Conservation (phyloP, 1,140 invertebrate species). For the Charaxes varanes region DNA sequence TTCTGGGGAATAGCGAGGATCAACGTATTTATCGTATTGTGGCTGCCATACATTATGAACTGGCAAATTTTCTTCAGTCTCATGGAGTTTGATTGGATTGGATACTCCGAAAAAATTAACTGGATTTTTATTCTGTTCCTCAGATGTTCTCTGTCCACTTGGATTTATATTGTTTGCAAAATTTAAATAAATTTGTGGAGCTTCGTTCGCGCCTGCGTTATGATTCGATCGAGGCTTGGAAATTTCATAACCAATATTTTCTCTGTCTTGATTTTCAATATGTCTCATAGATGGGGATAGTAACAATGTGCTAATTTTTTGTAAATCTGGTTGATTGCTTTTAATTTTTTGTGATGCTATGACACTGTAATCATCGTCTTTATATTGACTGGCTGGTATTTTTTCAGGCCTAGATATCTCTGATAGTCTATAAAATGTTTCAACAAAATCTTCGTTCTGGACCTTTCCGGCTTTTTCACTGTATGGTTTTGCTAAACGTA, state of each 20-base stretch:
- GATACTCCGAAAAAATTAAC: neutral
- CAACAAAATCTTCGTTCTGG: neutral
- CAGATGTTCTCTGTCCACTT: neutral
- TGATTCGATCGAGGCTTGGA: too few relatives aligned
- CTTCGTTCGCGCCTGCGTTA: too few relatives aligned
- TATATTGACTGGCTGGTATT: conserved; percentile 21
- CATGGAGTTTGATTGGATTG: neutral
- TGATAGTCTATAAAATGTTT: conserved; percentile 27
- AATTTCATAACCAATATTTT: too few relatives aligned
- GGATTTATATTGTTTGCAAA: neutral
- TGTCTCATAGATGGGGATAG: too few relatives aligned
- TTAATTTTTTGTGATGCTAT: too few relatives aligned
- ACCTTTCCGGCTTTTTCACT: conserved; percentile 1
- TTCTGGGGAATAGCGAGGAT: neutral
- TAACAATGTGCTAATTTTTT: too few relatives aligned
- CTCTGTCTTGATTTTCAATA: too few relatives aligned
- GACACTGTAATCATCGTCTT: conserved; percentile 19
- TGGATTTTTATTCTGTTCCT: neutral
- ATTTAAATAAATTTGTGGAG: too few relatives aligned
- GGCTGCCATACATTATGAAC: neutral
- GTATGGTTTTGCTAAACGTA: neutral
- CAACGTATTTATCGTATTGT: neutral
- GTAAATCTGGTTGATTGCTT: too few relatives aligned
- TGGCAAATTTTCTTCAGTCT: neutral
- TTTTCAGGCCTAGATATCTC: conserved; percentile 28